These are phyloP conservation scores for Ctena decussata DNA, from an alignment of 2,888 invertebrate genomes.

Conservation along the genomic window DNA sequence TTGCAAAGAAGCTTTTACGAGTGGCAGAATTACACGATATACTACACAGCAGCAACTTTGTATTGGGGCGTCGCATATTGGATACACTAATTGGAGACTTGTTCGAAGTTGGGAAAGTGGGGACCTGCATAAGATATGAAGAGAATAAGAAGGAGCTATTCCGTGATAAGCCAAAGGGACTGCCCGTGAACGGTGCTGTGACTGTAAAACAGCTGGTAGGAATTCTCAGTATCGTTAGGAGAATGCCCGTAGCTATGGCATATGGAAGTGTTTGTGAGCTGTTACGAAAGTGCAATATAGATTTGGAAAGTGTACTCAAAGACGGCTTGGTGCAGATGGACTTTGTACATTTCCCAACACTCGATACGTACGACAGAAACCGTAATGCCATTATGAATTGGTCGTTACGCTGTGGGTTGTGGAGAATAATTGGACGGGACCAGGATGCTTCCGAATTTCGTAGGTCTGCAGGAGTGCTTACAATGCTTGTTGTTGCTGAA, in stretches of 20 bases:
- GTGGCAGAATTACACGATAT: constrained; percentile 40
- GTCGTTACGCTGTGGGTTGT: constrained; percentile 13
- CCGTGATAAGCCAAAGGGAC: not conserved
- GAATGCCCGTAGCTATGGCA: not conserved
- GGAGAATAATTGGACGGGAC: constrained; percentile 30
- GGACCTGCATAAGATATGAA: not conserved
- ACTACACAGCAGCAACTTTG: constrained; percentile 8
- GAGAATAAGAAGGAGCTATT: constrained; percentile 27
- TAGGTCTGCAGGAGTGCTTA: too few species aligned
- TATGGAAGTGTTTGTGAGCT: not conserved
- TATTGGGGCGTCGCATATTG: constrained; percentile 29
- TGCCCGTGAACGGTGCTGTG: not conserved
- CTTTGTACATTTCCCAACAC: constrained; percentile 16
- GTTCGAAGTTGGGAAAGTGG: constrained; percentile 9
- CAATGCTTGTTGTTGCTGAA: too few species aligned
- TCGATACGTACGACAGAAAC: not conserved
- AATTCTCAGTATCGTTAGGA: not conserved
- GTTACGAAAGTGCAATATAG: not conserved
- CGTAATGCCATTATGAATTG: constrained; percentile 22
- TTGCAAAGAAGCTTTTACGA: constrained; percentile 10
- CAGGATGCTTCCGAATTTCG: too few species aligned
- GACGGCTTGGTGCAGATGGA: constrained; percentile 20
- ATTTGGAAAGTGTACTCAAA: not conserved
- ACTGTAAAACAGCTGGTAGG: not conserved
- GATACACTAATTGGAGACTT: constrained; percentile 19